Evolutionary conservation across 2,888 invertebrate genomes (phyloP).

Genomic region (Pardosa pseudoannulata): DNA sequence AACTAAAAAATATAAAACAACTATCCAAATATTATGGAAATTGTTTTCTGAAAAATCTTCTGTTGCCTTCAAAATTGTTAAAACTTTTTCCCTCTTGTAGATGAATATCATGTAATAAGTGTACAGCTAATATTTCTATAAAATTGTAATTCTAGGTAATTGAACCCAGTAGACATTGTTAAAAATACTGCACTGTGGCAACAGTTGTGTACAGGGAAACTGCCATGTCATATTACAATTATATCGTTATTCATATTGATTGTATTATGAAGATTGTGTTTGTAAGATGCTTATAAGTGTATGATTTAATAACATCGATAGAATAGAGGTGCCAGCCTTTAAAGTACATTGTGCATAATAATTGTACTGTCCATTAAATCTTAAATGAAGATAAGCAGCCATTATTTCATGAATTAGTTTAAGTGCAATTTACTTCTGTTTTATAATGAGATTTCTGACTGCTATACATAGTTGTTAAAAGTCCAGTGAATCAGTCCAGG

Average conservation of each 20-base stretch:
- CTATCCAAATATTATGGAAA: too few species aligned
- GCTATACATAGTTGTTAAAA: too few species aligned
- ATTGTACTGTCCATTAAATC: not conserved
- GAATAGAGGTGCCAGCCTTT: not conserved
- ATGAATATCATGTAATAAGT: conserved; percentile 59
- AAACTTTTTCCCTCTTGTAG: conserved; percentile 48
- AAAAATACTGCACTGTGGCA: conserved; percentile 62
- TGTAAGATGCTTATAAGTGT: not conserved
- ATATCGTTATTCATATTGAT: conserved; percentile 26
- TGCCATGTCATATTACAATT: conserved; percentile 26
- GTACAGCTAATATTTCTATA: conserved; percentile 63
- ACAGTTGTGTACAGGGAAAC: conserved; percentile 23
- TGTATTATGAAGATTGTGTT: conserved; percentile 16
- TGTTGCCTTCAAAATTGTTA: conserved; percentile 44
- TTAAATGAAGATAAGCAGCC: too few species aligned
- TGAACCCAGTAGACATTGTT: conserved; percentile 61
- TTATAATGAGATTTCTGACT: too few species aligned
- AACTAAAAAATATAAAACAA: too few species aligned
- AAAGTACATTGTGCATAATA: not conserved
- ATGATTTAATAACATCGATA: not conserved
- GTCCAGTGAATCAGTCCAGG: too few species aligned
- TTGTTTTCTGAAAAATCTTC: too few species aligned
- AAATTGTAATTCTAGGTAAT: conserved; percentile 31
- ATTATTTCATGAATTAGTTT: too few species aligned
- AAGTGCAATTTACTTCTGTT: too few species aligned